Evolutionary conservation across 2,797 vertebrate species (phyloP).

Genomic region (Anisognathus igniventris): DNA sequence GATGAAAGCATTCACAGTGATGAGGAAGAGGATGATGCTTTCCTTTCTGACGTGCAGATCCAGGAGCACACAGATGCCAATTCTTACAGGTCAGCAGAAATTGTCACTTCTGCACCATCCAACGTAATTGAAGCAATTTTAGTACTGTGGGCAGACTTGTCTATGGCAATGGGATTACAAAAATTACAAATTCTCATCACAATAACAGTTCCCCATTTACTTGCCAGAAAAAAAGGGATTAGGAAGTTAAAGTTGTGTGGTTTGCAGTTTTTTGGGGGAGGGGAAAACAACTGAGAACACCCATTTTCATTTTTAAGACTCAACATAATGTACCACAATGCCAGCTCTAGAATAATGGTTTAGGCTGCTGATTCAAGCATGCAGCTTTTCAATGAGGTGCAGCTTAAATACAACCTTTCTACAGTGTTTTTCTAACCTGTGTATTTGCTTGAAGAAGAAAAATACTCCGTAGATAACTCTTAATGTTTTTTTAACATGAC

Average conservation of each 20-base stretch:
- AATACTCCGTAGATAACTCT: neutral
- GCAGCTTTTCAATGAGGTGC: neutral
- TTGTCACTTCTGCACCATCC: neutral
- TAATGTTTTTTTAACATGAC: neutral
- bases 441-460: neutral
- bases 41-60: slow-evolving; percentile 93
- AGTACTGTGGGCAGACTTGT: neutral
- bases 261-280: neutral
- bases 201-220: neutral
- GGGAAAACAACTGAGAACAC: neutral
- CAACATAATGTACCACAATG: neutral
- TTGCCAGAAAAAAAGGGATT: neutral
- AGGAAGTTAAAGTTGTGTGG: neutral
- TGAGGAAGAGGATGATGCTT: slow-evolving; percentile 89
- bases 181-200: neutral
- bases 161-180: neutral
- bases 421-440: neutral
- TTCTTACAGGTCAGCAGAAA: slow-evolving; percentile 87
- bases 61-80: slow-evolving; percentile 92
- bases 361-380: neutral
- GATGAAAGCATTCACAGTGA: slow-evolving; percentile 95
- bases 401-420: neutral
- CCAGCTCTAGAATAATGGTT: neutral
- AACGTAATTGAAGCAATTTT: neutral
- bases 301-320: neutral